phyloP scores from a whole-genome alignment of 2,888 invertebrate genomes.

The Dryococelus australis region DNA sequence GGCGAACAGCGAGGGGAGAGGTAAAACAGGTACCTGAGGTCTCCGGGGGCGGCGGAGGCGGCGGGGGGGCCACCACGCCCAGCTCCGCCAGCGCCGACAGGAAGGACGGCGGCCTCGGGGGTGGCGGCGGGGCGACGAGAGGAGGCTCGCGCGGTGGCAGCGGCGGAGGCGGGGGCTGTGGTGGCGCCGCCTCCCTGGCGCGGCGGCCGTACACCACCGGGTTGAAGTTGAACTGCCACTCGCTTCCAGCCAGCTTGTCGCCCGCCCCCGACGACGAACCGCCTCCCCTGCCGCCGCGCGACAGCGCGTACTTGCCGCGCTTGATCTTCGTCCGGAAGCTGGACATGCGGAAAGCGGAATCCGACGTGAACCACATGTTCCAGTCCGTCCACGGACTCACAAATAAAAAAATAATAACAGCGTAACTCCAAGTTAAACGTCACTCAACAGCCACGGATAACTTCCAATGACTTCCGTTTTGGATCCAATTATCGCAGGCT shows the following conservation, averaged over 20 bases:
- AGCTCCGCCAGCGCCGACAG: conserved; percentile 36
- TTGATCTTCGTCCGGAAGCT: conserved; percentile 57
- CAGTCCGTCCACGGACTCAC: neutral
- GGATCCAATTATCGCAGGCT: neutral
- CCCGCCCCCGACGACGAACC: conserved; percentile 56
- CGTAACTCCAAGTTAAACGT: no score
- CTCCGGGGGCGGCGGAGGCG: neutral
- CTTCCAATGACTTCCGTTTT: no score
- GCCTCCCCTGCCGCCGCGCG: conserved; percentile 54
- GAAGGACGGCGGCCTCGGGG: conserved; percentile 42
- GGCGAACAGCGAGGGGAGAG: no score
- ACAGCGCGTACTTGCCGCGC: conserved; percentile 52
- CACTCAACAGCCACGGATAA: no score
- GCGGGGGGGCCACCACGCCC: conserved; percentile 20
- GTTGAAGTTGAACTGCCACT: conserved; percentile 57
- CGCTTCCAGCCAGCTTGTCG: conserved; percentile 52
- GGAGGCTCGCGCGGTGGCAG: conserved; percentile 31
- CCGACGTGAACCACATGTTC: conserved; percentile 56
- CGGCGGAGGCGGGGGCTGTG: conserved; percentile 30
- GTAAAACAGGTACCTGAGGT: neutral
- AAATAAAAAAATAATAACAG: neutral
- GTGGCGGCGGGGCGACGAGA: conserved; percentile 31
- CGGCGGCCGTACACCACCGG: conserved; percentile 51
- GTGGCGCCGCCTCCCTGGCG: neutral
- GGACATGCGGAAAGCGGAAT: conserved; percentile 56